Evolutionary conservation across 2,113 vertebrate species (phyloP), one percentile per base, ranked within the genome.

Genomic region (Tetrax tetrax): DNA sequence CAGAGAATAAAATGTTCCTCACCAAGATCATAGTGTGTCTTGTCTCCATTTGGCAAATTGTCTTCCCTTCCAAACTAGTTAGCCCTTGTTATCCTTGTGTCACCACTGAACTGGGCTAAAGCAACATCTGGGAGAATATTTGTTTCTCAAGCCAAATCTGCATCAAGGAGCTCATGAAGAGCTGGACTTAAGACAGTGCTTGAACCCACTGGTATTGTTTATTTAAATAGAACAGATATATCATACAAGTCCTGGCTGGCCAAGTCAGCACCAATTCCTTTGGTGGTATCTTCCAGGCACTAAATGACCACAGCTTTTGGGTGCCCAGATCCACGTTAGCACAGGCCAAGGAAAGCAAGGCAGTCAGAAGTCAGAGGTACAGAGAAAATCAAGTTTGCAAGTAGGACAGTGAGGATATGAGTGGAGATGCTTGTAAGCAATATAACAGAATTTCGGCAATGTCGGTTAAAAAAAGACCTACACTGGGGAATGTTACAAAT

Each of bases 391-490:
- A 81, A 8, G 19, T 45, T 27, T 78, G 38, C 29, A 25, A 29
- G 12, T 2, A 3, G 43, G 10, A 18, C 22, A 35, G 28, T 24
- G 33, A 54, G 41, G 8, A 88, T n/a, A 25, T 33, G 6, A 3
- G 15, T 43, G 24, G 27, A 56, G 51, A 24, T 1, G 6, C 15
- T 50, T 69, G 14, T 1, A 18, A 43, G 8, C 3, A 27, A 47
- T 5, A 19, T 0, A 1, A 9, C 7, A n/a, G 33, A 13, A 4
- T 57, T 76, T 59, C 9, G 29, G 18, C 25, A 53, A 15, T 10
- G 23, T 9, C 1, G 0, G 4, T 54, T 33, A 37, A 43, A 60
- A 60, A 47, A 27, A 31, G 15, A 65, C 9, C 12, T 19, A 10
- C 12, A 21, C 24, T 45, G 38, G 69, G 17, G 27, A 0, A 1